A percentile compares a stretch with the other conserved stretches of the same genome.
Conservation (phyloP, 2,113 vertebrate genomes). For the Malurus alboscapulatus region DNA sequence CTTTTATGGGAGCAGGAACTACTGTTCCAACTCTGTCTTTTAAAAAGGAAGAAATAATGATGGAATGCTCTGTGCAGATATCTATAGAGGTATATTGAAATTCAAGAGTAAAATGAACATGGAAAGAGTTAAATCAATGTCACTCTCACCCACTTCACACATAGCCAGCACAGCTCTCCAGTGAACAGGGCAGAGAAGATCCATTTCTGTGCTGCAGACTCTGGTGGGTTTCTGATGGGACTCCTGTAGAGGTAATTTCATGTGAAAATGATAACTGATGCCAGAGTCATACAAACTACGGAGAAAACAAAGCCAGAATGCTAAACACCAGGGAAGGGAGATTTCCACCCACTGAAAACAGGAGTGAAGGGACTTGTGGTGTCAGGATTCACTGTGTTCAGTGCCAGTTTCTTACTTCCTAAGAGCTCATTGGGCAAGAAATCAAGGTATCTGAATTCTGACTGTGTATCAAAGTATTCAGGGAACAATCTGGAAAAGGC, state of each 20-base stretch:
- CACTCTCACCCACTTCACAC: not conserved
- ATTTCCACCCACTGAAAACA: not conserved
- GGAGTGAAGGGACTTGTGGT: not conserved
- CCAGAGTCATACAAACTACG: not conserved
- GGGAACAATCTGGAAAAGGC: conserved; percentile 29
- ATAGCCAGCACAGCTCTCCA: not conserved
- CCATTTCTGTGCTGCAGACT: not conserved
- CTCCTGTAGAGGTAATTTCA: not conserved
- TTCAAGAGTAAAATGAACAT: not conserved
- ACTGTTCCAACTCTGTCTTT: not conserved
- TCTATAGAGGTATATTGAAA: not conserved
- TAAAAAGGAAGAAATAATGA: not conserved
- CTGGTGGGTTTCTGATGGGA: not conserved
- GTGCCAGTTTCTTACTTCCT: not conserved
- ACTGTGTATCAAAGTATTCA: not conserved
- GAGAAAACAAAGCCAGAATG: not conserved
- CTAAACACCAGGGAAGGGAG: not conserved
- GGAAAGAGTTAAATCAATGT: not conserved
- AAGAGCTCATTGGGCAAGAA: not conserved
- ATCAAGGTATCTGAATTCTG: not conserved
- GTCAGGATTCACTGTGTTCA: not conserved
- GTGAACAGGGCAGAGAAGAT: not conserved
- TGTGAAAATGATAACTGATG: not conserved
- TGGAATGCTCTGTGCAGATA: not conserved
- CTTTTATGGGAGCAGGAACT: not conserved